A percentile compares a stretch with the other conserved stretches of the same genome.
Conservation (phyloP, 2,113 vertebrate species). For the Lipotes vexillifer region DNA sequence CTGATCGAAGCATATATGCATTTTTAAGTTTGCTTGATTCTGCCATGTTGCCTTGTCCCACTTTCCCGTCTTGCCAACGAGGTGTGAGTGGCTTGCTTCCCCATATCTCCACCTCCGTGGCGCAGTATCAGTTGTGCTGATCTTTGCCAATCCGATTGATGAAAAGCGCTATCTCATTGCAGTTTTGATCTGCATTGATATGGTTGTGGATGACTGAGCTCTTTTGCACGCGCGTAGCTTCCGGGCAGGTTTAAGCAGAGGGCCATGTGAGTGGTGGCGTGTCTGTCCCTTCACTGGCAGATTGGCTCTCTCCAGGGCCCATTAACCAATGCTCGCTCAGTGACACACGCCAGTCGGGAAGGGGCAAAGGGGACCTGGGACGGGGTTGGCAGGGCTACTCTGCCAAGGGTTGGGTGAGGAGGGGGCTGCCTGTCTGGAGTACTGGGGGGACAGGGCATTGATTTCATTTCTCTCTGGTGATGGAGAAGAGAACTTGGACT, state of each 20-base stretch:
- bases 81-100: not conserved
- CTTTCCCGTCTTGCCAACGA: not conserved
- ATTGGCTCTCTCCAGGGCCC: not conserved
- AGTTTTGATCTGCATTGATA: not conserved
- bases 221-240: not conserved
- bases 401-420: not conserved
- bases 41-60: not conserved
- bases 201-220: not conserved
- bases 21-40: not conserved
- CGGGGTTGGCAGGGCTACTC: not conserved
- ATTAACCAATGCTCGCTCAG: not conserved
- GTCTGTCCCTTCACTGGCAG: not conserved
- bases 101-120: not conserved
- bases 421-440: not conserved
- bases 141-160: not conserved
- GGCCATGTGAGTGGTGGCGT: fast-evolving
- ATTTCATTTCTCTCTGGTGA: not conserved
- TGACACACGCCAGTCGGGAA: fast-evolving
- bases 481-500: not conserved
- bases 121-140: not conserved
- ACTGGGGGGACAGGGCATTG: not conserved
- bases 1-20: not conserved
- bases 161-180: not conserved
- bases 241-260: not conserved
- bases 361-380: not conserved